Conservation (phyloP, 2,888 invertebrate genomes). For the Eupelmus urozonus region DNA sequence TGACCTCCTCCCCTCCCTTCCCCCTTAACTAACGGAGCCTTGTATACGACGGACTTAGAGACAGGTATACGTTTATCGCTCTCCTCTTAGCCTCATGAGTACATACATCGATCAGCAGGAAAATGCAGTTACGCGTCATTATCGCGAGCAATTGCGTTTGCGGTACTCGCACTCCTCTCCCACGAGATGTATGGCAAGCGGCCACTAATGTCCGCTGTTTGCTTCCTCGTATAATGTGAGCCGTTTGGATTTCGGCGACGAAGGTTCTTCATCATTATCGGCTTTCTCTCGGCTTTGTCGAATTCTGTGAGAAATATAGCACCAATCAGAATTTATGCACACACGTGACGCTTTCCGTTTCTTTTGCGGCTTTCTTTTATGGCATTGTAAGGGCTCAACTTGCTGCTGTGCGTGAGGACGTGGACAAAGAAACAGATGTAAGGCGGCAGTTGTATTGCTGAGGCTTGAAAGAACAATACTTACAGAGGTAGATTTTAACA, state of each 20-base stretch:
- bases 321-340: no score
- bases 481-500: no score
- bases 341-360: slow-evolving; percentile 35
- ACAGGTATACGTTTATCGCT: slow-evolving; percentile 8
- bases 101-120: neutral
- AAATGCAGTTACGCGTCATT: slow-evolving; percentile 66
- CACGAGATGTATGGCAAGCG: neutral
- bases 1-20: slow-evolving; percentile 9
- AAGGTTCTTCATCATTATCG: slow-evolving; percentile 11
- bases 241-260: neutral
- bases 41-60: neutral
- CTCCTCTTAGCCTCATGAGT: neutral
- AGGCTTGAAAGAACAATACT: no score
- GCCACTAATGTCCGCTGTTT: no score
- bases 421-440: no score
- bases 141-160: slow-evolving; percentile 64
- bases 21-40: slow-evolving; percentile 16
- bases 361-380: neutral
- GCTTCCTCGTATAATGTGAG: neutral
- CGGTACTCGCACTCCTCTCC: slow-evolving; percentile 61
- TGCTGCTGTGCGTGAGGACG: no score
- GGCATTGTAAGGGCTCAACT: no score
- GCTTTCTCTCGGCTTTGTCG: slow-evolving; percentile 25
- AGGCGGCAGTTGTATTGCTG: no score
- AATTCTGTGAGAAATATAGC: no score